Conservation (phyloP, 2,888 invertebrate genomes). For the Stenolophus ochropezus region DNA sequence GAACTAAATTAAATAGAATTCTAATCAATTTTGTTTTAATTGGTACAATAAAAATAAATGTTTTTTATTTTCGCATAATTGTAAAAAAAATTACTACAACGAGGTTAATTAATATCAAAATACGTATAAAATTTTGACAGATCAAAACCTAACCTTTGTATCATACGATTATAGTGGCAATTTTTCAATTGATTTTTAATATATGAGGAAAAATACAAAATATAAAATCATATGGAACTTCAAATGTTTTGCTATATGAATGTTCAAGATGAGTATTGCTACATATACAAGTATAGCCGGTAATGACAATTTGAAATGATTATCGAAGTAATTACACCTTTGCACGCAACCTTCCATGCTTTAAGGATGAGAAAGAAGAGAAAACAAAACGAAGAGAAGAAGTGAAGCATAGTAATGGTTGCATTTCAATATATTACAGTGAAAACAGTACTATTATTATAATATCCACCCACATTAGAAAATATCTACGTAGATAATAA, state of each 20-base stretch:
- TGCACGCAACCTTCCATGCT: conserved; percentile 66
- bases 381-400: background rate
- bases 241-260: background rate
- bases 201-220: too few species aligned
- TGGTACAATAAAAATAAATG: background rate
- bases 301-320: conserved; percentile 71
- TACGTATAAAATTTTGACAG: too few species aligned
- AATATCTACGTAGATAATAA: conserved; percentile 10
- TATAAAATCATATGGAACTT: too few species aligned
- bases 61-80: too few species aligned
- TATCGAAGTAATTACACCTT: conserved; percentile 68
- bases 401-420: background rate
- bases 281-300: conserved; percentile 61
- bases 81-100: too few species aligned
- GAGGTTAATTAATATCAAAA: too few species aligned
- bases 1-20: background rate
- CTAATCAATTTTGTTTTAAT: background rate
- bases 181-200: too few species aligned
- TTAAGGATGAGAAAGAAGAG: background rate
- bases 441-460: background rate
- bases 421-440: background rate
- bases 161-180: too few species aligned
- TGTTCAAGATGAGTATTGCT: background rate
- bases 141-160: too few species aligned
- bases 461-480: conserved; percentile 8